Conservation (phyloP, 2,113 vertebrate genomes). For the Mellivora capensis region DNA sequence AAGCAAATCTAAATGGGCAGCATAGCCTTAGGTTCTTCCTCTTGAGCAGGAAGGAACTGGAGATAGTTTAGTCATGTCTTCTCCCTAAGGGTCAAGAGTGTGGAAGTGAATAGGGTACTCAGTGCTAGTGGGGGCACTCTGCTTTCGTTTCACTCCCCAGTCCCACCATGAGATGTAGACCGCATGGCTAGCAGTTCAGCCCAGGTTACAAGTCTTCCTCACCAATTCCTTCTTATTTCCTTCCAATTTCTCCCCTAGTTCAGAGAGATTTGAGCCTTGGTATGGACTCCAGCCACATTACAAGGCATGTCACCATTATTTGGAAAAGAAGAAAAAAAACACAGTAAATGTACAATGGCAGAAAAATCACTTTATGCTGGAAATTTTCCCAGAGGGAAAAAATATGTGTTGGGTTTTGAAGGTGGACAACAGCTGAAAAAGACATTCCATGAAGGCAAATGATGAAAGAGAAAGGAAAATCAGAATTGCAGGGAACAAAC, state of each 20-base stretch:
- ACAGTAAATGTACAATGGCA: not conserved
- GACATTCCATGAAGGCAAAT: not conserved
- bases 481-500: not conserved
- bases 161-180: accelerated
- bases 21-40: not conserved
- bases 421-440: not conserved
- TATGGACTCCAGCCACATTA: not conserved
- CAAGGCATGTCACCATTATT: not conserved
- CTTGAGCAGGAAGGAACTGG: not conserved
- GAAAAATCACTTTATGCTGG: not conserved
- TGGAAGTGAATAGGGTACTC: not conserved
- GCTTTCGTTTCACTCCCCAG: not conserved
- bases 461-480: not conserved
- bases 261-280: not conserved
- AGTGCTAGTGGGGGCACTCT: not conserved
- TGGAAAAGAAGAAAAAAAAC: not conserved
- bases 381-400: not conserved
- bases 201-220: not conserved
- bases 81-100: not conserved
- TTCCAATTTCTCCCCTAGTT: not conserved
- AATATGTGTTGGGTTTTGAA: not conserved
- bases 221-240: not conserved
- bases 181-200: not conserved
- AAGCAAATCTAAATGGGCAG: not conserved
- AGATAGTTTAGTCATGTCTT: not conserved